Evolutionary conservation across 1,140 invertebrate genomes (phyloP), one percentile per base, ranked within the genome.

Genomic region (Leptinotarsa undecemlineata): DNA sequence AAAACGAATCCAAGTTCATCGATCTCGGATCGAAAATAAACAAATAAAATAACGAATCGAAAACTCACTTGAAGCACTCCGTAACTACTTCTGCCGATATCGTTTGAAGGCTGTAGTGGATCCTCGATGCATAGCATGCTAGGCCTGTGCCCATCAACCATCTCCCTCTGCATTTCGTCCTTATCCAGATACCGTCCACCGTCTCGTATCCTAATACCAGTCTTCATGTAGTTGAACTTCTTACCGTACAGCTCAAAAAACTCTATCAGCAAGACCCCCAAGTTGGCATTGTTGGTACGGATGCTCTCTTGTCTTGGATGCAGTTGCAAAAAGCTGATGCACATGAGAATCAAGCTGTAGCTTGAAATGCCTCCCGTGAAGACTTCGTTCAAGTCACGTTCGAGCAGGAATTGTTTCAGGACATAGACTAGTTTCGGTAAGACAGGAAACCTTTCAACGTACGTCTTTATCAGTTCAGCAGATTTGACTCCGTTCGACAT

Each of bases 311-410:
- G 87, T 78, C 92, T 87, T 20, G 91, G 92, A 87, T 95, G 93
- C 77, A 94, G 87, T 90, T 88, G 78, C 26, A 81, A 64, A 60
- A 48, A 90, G 64, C 71, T 72, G 86, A 99, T 96, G 82, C 95
- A 96, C 94, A 99, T 97, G 72, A 99, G 91, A 85, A 99, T 98
- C 77, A 99, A 91, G 84, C 96, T 97, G 87, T 99, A 99, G 57
- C 97, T 99, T 77, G 96, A 97, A 81, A 99, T 98, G 84, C 98
- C 98, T 79, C 98, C 97, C 68, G 96, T 98, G 87, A 98, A 99
- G 66, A 99, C 98, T 91, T 99, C 97, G 88, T 99, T 99, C 80
- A 99, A 90, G 89, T 98, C 96, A 86, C 97, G 91, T 87, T 99
- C 95, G 68, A 98, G 88, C 72, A 99, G 90, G 88, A 98, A 99